These are phyloP conservation scores for Paraescarpia echinospica DNA, from an alignment of 1,140 invertebrate genomes.

Conservation along the genomic window DNA sequence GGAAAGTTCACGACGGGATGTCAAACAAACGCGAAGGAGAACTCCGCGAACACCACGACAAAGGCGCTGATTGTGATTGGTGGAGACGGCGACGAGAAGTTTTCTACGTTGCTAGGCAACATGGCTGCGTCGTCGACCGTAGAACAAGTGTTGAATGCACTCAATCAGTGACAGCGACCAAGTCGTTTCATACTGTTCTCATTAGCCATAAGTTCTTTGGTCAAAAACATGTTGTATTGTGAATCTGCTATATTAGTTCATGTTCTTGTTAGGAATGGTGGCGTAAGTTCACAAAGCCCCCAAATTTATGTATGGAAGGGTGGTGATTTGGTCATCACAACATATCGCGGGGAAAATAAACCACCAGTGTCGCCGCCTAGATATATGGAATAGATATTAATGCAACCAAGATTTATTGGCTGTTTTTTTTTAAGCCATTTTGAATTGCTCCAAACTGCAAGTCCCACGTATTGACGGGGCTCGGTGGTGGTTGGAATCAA, in stretches of 20 bases:
- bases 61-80: neutral
- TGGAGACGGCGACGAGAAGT: neutral
- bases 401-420: too few species aligned
- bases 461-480: too few species aligned
- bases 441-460: too few species aligned
- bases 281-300: too few species aligned
- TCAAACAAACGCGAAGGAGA: neutral
- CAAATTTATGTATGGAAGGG: too few species aligned
- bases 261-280: neutral
- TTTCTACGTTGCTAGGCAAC: neutral
- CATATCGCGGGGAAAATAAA: too few species aligned
- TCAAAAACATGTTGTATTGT: neutral
- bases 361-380: too few species aligned
- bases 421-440: too few species aligned
- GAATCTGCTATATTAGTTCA: neutral
- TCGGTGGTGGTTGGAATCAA: too few species aligned
- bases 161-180: neutral
- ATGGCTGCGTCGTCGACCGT: neutral
- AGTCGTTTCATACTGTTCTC: neutral
- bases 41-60: neutral
- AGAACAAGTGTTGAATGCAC: neutral
- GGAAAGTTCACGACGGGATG: conserved; percentile 8
- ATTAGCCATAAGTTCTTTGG: neutral
- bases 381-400: too few species aligned
- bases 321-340: too few species aligned